Evolutionary conservation across 2,888 invertebrate species (phyloP), one percentile per base, ranked within the genome.

Genomic region (Erynnis tages): DNA sequence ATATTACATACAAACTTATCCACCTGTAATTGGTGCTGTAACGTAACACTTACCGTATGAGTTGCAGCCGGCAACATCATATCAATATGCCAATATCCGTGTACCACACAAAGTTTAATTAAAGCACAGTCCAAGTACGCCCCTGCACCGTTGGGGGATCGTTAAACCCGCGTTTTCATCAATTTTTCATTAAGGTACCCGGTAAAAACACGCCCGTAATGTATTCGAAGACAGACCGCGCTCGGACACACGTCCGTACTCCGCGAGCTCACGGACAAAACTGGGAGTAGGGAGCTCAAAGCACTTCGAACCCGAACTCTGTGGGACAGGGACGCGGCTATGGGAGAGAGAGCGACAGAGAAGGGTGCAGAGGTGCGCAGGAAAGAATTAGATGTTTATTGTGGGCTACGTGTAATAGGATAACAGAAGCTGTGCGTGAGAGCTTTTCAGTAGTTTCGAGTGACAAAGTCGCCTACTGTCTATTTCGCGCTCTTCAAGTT

Each of bases 361-460:
- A 54, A 68, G 67, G 76, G 79, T 81, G 83, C 83, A 82, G 84
- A 88, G 88, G 84, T 87, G 87, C 86, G 88, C 86, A 85, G 78
- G 79, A 83, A 85, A 85, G 82, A 84, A 86, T 85, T 84, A 81
- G 83, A 86, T 86, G 89, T 87, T 86, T 87, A 85, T 88, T 65
- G 82, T 81, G 80, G 82, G 75, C 74, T 79, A 75, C 76, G 75
- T 73, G 83, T 82, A 81, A 81, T 79, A 71, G 79, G 84, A 83
- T 82, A 82, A 83, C 76, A 79, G 76, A 73, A 76, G 73, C 71
- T 72, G 65, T 67, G 73, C 68, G 75, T 74, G 76, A 71, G 75
- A 71, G 73, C 73, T 78, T 79, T 79, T 73, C 61, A 61, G 67
- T 73, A 75, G 73, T 76, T 76, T 73, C 67, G 66, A 75, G 76